These are phyloP conservation scores for Dryocosmus kuriphilus DNA, from an alignment of 2,888 invertebrate species.

Conservation along the genomic window DNA sequence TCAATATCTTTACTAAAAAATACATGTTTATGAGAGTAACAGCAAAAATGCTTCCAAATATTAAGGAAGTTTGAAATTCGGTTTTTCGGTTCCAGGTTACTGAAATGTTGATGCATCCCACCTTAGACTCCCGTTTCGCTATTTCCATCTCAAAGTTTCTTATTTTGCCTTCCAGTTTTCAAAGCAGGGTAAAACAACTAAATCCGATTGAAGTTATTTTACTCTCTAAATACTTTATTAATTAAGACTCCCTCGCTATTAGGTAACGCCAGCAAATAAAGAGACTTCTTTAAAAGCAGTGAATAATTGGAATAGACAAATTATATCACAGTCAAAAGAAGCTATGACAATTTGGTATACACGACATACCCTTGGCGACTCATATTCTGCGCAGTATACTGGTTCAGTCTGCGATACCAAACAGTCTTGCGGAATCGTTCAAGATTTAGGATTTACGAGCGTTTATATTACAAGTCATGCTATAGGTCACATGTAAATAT, in stretches of 20 bases:
- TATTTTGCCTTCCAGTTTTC: neutral
- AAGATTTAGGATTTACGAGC: neutral
- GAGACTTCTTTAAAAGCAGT: neutral
- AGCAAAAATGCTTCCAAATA: too few relatives aligned
- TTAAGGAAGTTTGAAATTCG: neutral
- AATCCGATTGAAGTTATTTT: neutral
- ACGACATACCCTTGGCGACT: conserved; percentile 1
- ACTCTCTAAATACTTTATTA: neutral
- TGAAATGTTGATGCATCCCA: neutral
- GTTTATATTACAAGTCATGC: neutral
- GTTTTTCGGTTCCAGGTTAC: neutral
- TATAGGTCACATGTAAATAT: conserved; percentile 5
- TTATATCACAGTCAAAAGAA: neutral
- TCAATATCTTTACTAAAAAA: neutral
- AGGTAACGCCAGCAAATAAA: neutral
- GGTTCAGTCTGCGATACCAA: neutral
- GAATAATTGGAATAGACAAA: neutral
- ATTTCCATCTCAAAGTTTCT: neutral
- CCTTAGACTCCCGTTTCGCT: neutral
- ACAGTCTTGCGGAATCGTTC: neutral
- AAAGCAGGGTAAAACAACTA: neutral
- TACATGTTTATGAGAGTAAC: neutral
- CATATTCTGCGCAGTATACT: neutral
- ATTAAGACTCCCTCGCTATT: neutral
- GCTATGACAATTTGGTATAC: neutral